Evolutionary conservation across 2,888 invertebrate species (phyloP).

Genomic region (Eupithecia dodoneata): DNA sequence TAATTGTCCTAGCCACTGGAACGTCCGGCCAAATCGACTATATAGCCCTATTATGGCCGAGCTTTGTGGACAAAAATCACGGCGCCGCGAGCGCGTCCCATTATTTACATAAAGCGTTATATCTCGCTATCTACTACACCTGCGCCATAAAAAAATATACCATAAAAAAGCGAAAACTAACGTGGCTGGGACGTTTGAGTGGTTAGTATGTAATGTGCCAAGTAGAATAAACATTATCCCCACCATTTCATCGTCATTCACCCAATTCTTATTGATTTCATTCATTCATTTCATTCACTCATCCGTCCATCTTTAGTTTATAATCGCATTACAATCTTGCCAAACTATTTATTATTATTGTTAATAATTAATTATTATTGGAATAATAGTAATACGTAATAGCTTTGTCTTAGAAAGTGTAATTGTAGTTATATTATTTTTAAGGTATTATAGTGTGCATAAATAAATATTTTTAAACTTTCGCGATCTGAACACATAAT

Average conservation of each 20-base stretch:
- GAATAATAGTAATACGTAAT: background rate
- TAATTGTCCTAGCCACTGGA: background rate
- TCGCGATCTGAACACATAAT: too few relatives aligned
- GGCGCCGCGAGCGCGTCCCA: too few relatives aligned
- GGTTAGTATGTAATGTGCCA: constrained; percentile 19
- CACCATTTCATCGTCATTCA: constrained; percentile 29
- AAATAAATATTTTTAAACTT: too few relatives aligned
- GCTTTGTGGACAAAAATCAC: too few relatives aligned
- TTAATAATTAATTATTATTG: background rate
- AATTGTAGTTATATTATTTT: background rate
- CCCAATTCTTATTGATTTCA: constrained; percentile 39
- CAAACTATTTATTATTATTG: background rate
- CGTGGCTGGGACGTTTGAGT: too few relatives aligned
- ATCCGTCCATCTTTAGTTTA: constrained; percentile 34
- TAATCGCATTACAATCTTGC: constrained; percentile 9
- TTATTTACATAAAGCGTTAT: too few relatives aligned
- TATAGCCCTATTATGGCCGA: too few relatives aligned
- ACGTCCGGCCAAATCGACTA: too few relatives aligned
- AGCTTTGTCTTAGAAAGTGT: background rate
- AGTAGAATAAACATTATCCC: constrained; percentile 10
- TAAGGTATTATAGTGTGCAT: background rate
- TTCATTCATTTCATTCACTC: constrained; percentile 41
- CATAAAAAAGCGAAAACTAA: too few relatives aligned
- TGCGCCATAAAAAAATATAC: too few relatives aligned
- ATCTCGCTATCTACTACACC: too few relatives aligned